phyloP scores from a whole-genome alignment of 2,797 vertebrate genomes.

The Periophthalmus magnuspinnatus region DNA sequence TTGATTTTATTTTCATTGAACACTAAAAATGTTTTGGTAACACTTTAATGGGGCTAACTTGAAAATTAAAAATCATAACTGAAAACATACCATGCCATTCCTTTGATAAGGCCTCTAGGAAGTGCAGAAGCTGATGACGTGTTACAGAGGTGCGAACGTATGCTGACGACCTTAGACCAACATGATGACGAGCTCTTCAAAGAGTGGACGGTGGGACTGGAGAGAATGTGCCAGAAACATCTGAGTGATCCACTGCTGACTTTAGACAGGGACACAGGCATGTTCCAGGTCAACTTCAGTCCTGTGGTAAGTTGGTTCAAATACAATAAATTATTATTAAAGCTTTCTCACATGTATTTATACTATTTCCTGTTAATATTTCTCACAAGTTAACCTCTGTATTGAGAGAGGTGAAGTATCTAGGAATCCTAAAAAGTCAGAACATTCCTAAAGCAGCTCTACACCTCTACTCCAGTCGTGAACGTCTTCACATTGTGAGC shows the following conservation, averaged over 20 bases:
- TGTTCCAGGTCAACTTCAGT: slow-evolving; percentile 78
- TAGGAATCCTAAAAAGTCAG: slow-evolving; percentile 73
- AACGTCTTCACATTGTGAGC: slow-evolving; percentile 75
- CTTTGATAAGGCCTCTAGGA: slow-evolving; percentile 65
- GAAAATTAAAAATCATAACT: background rate
- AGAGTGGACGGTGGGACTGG: slow-evolving; percentile 70
- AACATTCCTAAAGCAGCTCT: slow-evolving; percentile 74
- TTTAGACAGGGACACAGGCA: slow-evolving; percentile 56
- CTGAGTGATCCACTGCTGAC: slow-evolving; percentile 71
- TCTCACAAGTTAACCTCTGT: slow-evolving; percentile 73
- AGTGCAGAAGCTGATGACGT: slow-evolving; percentile 68
- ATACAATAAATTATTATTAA: no score
- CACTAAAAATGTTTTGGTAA: background rate
- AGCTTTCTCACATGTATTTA: background rate
- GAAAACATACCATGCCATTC: background rate
- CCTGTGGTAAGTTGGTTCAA: slow-evolving; percentile 65
- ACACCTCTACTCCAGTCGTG: slow-evolving; percentile 73
- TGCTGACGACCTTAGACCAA: slow-evolving; percentile 74
- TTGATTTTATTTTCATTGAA: background rate
- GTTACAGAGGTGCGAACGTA: slow-evolving; percentile 75
- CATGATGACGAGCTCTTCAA: slow-evolving; percentile 69
- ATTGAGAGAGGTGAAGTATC: slow-evolving; percentile 78
- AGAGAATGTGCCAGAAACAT: slow-evolving; percentile 70
- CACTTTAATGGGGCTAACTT: background rate
- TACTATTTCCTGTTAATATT: slow-evolving; percentile 14